Evolutionary conservation across 2,797 vertebrate genomes (phyloP).

Genomic region (Gephyroberyx darwinii): DNA sequence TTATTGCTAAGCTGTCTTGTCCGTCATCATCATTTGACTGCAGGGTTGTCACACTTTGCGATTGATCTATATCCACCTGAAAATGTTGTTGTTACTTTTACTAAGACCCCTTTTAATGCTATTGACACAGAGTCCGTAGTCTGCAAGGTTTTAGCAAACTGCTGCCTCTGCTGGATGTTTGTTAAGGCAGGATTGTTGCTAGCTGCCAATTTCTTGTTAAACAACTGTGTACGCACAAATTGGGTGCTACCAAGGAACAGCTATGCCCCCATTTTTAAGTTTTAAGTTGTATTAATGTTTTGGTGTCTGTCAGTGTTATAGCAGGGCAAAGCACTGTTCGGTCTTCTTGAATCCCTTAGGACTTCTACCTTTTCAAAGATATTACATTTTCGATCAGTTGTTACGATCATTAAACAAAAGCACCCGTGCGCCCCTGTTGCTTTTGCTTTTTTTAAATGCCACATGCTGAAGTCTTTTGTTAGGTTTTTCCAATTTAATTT

Average conservation of each 20-base stretch:
- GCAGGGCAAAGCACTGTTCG: neutral
- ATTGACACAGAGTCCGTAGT: neutral
- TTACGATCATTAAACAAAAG: neutral
- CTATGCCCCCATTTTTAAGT: constrained; percentile 8
- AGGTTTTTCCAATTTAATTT: constrained; percentile 69
- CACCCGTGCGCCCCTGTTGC: constrained; percentile 21
- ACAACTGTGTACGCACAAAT: neutral
- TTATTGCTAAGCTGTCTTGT: neutral
- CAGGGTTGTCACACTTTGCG: neutral
- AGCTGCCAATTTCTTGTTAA: neutral
- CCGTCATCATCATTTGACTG: neutral
- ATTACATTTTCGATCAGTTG: neutral
- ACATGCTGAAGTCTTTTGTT: constrained; percentile 40
- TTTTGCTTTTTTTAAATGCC: constrained; percentile 14
- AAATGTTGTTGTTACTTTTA: too few species aligned
- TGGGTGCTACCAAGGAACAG: neutral
- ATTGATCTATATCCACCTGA: neutral
- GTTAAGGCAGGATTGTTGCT: neutral
- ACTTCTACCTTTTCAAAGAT: neutral
- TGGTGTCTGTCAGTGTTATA: neutral
- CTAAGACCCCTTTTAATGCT: neutral
- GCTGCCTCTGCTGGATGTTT: neutral
- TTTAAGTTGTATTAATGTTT: constrained; percentile 11
- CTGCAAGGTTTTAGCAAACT: neutral
- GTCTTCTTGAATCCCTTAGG: neutral